A percentile compares a stretch with the other conserved stretches of the same genome.
phyloP scores from a whole-genome alignment of 2,888 invertebrate genomes.

The Eulithis prunata region DNA sequence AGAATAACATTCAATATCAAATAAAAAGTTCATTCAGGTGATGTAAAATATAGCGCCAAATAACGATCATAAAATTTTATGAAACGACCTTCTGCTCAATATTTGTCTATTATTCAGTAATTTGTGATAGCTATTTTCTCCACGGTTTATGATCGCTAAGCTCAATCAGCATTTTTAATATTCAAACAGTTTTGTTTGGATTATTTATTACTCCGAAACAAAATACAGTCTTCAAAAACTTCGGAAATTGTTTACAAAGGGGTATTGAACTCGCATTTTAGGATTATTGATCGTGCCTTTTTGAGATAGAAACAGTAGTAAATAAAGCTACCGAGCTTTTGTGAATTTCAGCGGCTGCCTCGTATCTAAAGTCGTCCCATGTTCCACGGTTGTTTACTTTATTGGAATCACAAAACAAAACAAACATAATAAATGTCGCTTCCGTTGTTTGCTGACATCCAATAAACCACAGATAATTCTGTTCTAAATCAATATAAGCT shows the following conservation, averaged over 20 bases:
- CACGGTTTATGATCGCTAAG: constrained; percentile 11
- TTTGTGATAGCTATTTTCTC: constrained; percentile 8
- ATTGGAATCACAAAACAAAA: constrained; percentile 21
- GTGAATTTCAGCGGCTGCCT: constrained; percentile 16
- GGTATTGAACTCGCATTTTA: constrained; percentile 18
- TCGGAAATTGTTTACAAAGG: constrained; percentile 12
- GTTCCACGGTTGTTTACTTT: constrained; percentile 5
- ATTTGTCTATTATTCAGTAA: neutral
- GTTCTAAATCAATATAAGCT: constrained; percentile 30
- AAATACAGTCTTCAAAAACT: constrained; percentile 12
- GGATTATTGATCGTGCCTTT: constrained; percentile 19
- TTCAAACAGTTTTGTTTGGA: neutral
- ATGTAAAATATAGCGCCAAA: neutral
- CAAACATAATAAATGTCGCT: constrained; percentile 20
- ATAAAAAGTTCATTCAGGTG: neutral
- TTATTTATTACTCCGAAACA: constrained; percentile 6
- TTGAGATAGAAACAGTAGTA: constrained; percentile 15
- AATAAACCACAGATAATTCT: constrained; percentile 27
- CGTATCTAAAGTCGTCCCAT: constrained; percentile 15
- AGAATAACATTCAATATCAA: neutral
- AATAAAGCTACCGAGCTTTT: constrained; percentile 21
- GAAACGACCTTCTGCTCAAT: neutral
- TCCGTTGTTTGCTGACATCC: constrained; percentile 24
- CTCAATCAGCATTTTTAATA: constrained; percentile 9
- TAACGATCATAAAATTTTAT: constrained; percentile 9